Conservation (phyloP, 1,140 invertebrate genomes). For the Solenopsis fugax region DNA sequence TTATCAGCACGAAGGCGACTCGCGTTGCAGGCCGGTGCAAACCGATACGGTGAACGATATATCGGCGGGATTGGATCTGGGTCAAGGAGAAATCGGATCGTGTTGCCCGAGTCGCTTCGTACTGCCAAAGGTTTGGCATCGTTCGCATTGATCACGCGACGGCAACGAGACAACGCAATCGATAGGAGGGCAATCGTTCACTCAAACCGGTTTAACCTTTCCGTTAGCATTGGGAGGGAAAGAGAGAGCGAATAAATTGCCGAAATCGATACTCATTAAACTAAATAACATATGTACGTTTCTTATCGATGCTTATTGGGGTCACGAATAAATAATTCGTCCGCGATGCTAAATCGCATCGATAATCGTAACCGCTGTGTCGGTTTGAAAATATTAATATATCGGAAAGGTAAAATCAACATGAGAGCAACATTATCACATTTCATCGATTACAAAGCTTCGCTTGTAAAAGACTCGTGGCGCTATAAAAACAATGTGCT, state of each 20-base stretch:
- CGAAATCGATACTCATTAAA: conserved; percentile 12
- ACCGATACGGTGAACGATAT: conserved; percentile 67
- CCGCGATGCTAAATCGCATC: neutral
- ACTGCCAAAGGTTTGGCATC: conserved; percentile 75
- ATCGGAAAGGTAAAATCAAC: neutral
- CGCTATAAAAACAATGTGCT: conserved; percentile 41
- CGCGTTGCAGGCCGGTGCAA: conserved; percentile 57
- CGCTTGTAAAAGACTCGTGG: conserved; percentile 29
- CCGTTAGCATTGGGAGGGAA: neutral
- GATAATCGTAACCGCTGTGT: conserved; percentile 7
- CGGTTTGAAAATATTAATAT: conserved; percentile 29
- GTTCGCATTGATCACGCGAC: conserved; percentile 74
- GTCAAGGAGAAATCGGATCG: conserved; percentile 78
- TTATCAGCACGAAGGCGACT: conserved; percentile 62
- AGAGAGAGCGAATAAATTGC: too few relatives aligned
- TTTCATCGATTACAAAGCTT: neutral
- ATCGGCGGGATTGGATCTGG: conserved; percentile 71
- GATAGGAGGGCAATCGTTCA: conserved; percentile 49
- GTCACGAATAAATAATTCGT: conserved; percentile 10
- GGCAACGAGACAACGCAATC: conserved; percentile 60
- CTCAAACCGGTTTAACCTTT: conserved; percentile 19
- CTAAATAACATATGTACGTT: neutral
- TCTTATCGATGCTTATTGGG: neutral
- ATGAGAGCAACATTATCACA: too few relatives aligned
- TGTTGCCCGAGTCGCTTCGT: conserved; percentile 55